A percentile compares a stretch with the other conserved stretches of the same genome.
Evolutionary conservation across 2,797 vertebrate genomes (phyloP).

Genomic region (Antrozous pallidus): DNA sequence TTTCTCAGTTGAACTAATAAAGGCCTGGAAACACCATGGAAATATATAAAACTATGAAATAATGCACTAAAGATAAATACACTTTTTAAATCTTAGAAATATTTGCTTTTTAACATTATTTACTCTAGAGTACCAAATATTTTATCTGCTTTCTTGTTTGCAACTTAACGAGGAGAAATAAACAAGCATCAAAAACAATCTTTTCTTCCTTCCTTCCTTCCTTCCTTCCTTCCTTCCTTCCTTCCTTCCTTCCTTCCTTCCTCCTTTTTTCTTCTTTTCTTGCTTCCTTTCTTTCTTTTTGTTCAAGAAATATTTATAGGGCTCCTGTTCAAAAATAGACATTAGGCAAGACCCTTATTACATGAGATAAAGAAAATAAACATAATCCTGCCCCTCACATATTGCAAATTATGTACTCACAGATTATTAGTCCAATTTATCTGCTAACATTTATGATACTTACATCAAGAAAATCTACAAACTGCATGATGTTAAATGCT

Average conservation of each 20-base stretch:
- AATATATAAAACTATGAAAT: neutral
- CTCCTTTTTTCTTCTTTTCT: neutral
- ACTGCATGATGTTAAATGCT: neutral
- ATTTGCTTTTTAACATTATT: neutral
- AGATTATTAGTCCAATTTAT: neutral
- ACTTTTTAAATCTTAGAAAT: neutral
- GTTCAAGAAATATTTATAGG: neutral
- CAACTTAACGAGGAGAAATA: neutral
- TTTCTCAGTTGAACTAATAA: neutral
- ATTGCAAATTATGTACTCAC: neutral
- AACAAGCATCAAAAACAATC: neutral
- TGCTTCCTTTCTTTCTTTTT: neutral
- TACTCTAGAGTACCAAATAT: neutral
- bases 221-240: fast-evolving
- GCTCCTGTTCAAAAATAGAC: neutral
- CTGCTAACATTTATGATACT: neutral
- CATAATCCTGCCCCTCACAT: fast-evolving
- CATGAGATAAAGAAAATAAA: neutral
- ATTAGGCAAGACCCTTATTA: neutral
- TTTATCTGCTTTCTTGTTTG: constrained; percentile 14
- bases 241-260: too few species aligned
- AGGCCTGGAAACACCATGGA: neutral
- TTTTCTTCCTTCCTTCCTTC: too few species aligned
- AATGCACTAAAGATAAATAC: neutral
- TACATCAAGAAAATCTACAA: neutral